Conservation (phyloP, 2,113 vertebrate genomes). For the Pollimyrus isidori region DNA sequence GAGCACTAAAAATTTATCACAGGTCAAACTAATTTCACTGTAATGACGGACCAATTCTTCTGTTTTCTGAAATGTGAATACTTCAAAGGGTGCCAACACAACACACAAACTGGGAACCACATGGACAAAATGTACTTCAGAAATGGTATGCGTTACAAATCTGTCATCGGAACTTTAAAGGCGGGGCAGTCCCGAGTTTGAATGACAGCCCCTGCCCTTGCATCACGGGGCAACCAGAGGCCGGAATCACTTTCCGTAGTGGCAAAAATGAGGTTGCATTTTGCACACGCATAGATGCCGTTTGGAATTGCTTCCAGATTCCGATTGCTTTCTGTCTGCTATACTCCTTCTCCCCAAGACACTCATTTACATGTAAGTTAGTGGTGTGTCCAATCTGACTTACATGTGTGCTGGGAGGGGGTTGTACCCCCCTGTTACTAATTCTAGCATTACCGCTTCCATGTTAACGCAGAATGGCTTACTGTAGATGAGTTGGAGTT, state of each 20-base stretch:
- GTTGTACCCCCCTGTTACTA: conserved; percentile 31
- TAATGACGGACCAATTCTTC: neutral
- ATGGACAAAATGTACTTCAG: neutral
- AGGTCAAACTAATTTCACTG: neutral
- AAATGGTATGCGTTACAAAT: neutral
- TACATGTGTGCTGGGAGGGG: conserved; percentile 30
- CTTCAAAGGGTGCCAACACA: neutral
- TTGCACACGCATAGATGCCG: neutral
- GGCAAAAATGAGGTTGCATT: neutral
- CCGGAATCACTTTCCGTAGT: neutral
- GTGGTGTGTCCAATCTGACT: conserved; percentile 19
- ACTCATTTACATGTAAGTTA: neutral
- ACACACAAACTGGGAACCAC: neutral
- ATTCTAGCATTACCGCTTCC: conserved; percentile 32
- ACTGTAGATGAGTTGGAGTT: conserved; percentile 15
- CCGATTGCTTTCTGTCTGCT: neutral
- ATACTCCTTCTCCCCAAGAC: neutral
- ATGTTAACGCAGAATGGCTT: conserved; percentile 6
- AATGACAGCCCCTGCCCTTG: neutral
- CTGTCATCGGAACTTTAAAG: neutral
- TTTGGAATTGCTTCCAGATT: neutral
- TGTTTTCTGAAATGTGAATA: neutral
- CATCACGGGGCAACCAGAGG: neutral
- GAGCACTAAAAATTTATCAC: neutral
- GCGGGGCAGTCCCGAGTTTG: neutral